These are phyloP conservation scores for Taxidea taxus DNA, from an alignment of 2,113 vertebrate species.

Conservation along the genomic window DNA sequence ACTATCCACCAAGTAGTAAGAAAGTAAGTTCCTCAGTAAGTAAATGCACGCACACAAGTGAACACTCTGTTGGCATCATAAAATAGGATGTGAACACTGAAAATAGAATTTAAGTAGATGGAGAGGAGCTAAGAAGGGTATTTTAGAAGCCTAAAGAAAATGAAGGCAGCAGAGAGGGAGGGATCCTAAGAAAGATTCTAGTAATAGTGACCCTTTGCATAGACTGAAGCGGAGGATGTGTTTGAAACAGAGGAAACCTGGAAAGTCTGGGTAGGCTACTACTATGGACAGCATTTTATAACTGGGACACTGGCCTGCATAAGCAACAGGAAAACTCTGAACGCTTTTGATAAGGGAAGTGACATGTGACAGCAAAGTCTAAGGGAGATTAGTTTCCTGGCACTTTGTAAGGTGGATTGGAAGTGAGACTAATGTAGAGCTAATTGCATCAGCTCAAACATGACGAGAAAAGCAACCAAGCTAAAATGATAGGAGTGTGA, in stretches of 20 bases:
- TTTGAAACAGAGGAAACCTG: neutral
- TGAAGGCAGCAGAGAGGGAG: neutral
- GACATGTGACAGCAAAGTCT: neutral
- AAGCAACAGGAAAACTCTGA: neutral
- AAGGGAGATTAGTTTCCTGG: neutral
- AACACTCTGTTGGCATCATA: neutral
- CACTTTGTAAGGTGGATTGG: neutral
- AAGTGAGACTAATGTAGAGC: neutral
- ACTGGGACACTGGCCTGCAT: neutral
- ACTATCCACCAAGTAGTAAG: neutral
- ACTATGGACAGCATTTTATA: neutral
- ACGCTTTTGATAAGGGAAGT: neutral
- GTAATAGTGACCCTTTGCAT: neutral
- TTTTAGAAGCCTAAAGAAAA: neutral
- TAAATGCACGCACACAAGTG: neutral
- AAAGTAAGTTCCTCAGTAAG: neutral
- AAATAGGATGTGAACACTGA: neutral
- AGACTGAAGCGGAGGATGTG: neutral
- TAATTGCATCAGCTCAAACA: neutral
- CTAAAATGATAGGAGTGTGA: neutral
- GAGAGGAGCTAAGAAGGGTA: neutral
- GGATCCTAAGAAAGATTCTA: neutral
- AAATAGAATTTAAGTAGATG: slow-evolving; percentile 1
- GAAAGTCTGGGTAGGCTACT: neutral
- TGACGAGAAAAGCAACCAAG: neutral